phyloP scores from a whole-genome alignment of 2,888 invertebrate genomes.

The Lithosia quadra region DNA sequence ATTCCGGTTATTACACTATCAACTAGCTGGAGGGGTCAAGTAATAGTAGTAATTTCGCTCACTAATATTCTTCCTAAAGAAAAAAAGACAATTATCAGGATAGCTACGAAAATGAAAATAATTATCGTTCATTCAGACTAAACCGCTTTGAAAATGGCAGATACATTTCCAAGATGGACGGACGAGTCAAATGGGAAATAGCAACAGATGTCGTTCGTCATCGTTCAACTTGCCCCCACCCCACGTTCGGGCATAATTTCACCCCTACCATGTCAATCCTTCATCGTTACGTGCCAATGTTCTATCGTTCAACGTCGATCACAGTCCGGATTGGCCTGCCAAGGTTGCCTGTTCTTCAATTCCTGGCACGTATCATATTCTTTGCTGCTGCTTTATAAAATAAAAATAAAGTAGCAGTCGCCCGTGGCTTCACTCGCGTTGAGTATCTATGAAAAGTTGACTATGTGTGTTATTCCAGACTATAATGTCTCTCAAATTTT shows the following conservation, averaged over 20 bases:
- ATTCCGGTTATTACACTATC: too few relatives aligned
- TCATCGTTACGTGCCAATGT: slow-evolving; percentile 17
- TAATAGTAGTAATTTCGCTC: too few relatives aligned
- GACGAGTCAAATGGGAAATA: neutral
- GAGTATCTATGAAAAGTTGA: too few relatives aligned
- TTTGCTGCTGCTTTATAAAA: neutral
- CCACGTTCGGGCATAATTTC: slow-evolving; percentile 5
- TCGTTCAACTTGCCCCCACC: slow-evolving; percentile 1
- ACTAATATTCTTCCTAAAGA: too few relatives aligned
- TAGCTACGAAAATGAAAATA: too few relatives aligned
- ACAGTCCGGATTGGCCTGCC: slow-evolving; percentile 11
- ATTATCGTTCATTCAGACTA: neutral
- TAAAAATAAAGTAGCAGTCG: too few relatives aligned
- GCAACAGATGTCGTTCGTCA: slow-evolving; percentile 13
- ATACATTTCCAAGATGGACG: neutral
- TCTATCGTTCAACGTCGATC: slow-evolving; percentile 7
- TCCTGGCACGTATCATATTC: neutral
- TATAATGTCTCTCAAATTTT: too few relatives aligned
- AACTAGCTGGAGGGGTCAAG: too few relatives aligned
- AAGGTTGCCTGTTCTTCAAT: slow-evolving; percentile 3
- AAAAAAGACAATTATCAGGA: too few relatives aligned
- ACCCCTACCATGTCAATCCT: slow-evolving; percentile 10
- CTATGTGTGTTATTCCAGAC: too few relatives aligned
- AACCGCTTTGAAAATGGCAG: too few relatives aligned
- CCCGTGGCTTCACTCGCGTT: too few relatives aligned